Evolutionary conservation across 2,797 vertebrate species (phyloP).

Genomic region (Argyrosomus regius): DNA sequence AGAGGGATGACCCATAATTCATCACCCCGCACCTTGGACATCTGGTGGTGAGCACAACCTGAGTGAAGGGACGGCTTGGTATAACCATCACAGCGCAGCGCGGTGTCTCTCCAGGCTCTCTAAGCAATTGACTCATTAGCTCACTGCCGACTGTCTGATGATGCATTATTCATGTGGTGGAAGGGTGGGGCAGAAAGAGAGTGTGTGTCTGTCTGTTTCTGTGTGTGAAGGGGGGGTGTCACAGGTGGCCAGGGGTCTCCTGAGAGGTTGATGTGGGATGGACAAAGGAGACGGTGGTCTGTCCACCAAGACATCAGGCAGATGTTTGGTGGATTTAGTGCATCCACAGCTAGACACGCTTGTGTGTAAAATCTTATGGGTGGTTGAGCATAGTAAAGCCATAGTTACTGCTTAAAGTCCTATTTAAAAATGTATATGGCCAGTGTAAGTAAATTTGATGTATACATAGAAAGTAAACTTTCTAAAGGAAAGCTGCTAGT

Average conservation of each 20-base stretch:
- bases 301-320: constrained; percentile 78
- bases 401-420: constrained; percentile 8
- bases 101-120: constrained; percentile 73
- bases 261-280: constrained; percentile 68
- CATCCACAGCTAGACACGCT: constrained; percentile 57
- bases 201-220: background rate
- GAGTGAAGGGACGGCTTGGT: constrained; percentile 66
- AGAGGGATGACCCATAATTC: constrained; percentile 79
- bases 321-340: constrained; percentile 77
- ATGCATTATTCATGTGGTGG: constrained; percentile 85
- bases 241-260: constrained; percentile 75
- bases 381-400: constrained; percentile 54
- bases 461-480: background rate
- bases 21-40: constrained; percentile 76
- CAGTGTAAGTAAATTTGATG: background rate
- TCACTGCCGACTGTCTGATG: constrained; percentile 73
- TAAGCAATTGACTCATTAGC: constrained; percentile 83
- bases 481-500: background rate
- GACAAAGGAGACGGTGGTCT: constrained; percentile 72
- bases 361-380: constrained; percentile 47
- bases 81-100: constrained; percentile 65
- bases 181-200: constrained; percentile 48
- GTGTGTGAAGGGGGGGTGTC: constrained; percentile 42
- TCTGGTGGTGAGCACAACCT: constrained; percentile 74
- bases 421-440: background rate